These are phyloP conservation scores for Conops quadrifasciatus DNA, from an alignment of 2,888 invertebrate genomes.

Conservation along the genomic window DNA sequence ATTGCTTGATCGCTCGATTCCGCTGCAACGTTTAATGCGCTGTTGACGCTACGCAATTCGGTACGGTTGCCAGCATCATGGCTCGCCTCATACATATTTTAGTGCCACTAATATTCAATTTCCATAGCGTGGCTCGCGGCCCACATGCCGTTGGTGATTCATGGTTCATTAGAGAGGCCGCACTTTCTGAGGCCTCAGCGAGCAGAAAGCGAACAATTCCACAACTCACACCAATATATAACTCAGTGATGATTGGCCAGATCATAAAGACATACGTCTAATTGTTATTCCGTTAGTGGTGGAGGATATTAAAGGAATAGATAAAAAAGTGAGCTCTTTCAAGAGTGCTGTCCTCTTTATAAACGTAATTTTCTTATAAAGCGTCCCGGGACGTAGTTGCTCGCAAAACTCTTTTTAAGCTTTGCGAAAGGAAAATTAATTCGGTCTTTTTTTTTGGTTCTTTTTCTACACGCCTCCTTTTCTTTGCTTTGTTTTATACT, in stretches of 20 bases:
- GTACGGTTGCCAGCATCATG: constrained; percentile 8
- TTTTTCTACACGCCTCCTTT: no score
- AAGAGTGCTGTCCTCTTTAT: no score
- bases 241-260: constrained; percentile 36
- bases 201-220: constrained; percentile 37
- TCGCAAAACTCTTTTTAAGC: no score
- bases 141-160: constrained; percentile 23
- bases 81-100: neutral
- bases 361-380: no score
- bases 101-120: constrained; percentile 17
- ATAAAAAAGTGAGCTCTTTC: no score
- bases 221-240: constrained; percentile 31
- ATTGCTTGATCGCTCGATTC: no score
- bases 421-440: no score
- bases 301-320: neutral
- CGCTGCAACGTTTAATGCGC: no score
- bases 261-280: constrained; percentile 34
- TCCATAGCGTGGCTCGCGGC: constrained; percentile 17
- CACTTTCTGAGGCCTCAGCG: neutral
- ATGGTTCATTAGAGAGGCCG: constrained; percentile 31
- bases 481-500: no score
- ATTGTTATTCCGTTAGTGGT: neutral
- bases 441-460: no score
- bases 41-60: constrained; percentile 3
- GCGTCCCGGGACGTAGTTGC: no score